These are phyloP conservation scores for Rhinogobius similis DNA, from an alignment of 2,113 vertebrate genomes.

Conservation along the genomic window DNA sequence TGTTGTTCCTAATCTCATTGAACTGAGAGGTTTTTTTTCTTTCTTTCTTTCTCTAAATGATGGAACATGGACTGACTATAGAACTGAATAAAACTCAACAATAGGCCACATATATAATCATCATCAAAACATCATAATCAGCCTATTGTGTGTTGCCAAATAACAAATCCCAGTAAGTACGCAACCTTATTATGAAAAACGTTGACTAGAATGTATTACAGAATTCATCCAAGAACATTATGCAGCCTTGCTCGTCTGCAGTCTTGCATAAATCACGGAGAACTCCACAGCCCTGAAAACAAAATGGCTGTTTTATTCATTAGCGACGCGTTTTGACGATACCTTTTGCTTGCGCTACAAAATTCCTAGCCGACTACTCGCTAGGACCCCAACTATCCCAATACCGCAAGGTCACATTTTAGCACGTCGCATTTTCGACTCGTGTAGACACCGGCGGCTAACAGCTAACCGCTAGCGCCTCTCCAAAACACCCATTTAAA, in stretches of 20 bases:
- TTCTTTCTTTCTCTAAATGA: background rate
- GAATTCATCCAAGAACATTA: background rate
- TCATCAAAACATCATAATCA: background rate
- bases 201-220: background rate
- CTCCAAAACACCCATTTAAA: background rate
- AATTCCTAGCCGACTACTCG: background rate
- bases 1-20: background rate
- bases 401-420: background rate
- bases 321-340: background rate
- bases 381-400: too few species aligned
- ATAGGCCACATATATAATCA: background rate
- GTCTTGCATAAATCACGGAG: background rate
- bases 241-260: background rate
- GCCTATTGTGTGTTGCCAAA: background rate
- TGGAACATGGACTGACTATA: background rate
- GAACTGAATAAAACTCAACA: background rate
- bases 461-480: background rate
- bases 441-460: constrained; percentile 20
- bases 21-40: too few species aligned
- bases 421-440: background rate
- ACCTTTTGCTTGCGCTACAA: background rate
- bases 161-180: background rate
- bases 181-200: background rate
- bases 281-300: background rate
- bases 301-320: constrained; percentile 2